These are phyloP conservation scores for Callimorpha dominula DNA, from an alignment of 2,888 invertebrate species.

Conservation along the genomic window DNA sequence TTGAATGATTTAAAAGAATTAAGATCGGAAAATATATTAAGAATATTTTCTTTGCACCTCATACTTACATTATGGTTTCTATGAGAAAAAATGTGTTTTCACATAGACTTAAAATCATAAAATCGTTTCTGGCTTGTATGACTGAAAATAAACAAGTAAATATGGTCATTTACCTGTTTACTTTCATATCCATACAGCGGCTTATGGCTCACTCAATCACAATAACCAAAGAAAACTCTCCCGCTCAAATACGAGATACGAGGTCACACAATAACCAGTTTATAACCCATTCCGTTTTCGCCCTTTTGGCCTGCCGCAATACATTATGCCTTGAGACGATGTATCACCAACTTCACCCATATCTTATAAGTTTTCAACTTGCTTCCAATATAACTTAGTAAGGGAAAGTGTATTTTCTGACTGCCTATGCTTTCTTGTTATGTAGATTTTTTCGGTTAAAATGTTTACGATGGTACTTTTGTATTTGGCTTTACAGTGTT, in stretches of 20 bases:
- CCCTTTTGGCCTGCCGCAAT: conserved; percentile 39
- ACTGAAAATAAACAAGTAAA: too few relatives aligned
- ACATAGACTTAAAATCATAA: too few relatives aligned
- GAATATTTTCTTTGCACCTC: too few relatives aligned
- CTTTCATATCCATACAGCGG: background rate
- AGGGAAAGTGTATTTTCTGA: conserved; percentile 42
- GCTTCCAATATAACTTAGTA: conserved; percentile 48
- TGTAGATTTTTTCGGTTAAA: conserved; percentile 20
- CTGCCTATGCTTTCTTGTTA: conserved; percentile 33
- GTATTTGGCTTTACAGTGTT: background rate
- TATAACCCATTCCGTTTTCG: conserved; percentile 39
- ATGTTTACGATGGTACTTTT: background rate
- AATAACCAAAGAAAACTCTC: background rate
- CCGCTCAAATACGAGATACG: background rate
- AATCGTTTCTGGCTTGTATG: too few relatives aligned
- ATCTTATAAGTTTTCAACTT: conserved; percentile 55
- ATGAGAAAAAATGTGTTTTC: too few relatives aligned
- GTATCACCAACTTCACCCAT: conserved; percentile 52
- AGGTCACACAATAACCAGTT: conserved; percentile 27
- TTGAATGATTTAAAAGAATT: too few relatives aligned
- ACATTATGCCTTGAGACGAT: conserved; percentile 48
- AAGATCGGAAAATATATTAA: too few relatives aligned
- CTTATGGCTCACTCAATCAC: background rate
- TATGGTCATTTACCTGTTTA: background rate
- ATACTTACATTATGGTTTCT: too few relatives aligned